These are phyloP conservation scores for Brachystomella parvula DNA, from an alignment of 1,140 invertebrate species.

Conservation along the genomic window DNA sequence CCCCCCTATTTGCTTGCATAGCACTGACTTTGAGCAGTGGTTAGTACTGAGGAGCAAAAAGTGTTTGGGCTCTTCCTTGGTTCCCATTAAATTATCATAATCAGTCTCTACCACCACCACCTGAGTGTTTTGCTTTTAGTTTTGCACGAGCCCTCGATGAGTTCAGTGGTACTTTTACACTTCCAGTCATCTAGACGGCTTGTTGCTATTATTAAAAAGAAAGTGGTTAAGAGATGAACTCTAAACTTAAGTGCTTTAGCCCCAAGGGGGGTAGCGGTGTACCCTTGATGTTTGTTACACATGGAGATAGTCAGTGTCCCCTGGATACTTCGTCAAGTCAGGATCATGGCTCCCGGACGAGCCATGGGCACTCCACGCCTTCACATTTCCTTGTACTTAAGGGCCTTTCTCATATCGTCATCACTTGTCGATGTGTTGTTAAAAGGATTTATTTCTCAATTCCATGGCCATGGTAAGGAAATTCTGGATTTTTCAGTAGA, in stretches of 20 bases:
- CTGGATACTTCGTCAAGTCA: background rate
- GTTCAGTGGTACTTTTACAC: too few species aligned
- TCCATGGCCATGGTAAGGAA: conserved; percentile 30
- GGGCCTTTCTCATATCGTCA: conserved; percentile 19
- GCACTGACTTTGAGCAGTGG: too few species aligned
- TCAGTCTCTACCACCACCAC: too few species aligned
- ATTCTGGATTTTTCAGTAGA: background rate
- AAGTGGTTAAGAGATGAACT: conserved; percentile 10
- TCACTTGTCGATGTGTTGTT: conserved; percentile 26
- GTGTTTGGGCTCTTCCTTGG: too few species aligned
- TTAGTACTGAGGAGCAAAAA: too few species aligned
- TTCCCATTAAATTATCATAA: too few species aligned
- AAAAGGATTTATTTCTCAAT: conserved; percentile 24
- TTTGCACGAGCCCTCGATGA: too few species aligned
- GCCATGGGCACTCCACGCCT: background rate
- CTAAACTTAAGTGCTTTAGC: conserved; percentile 17
- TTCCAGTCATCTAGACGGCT: too few species aligned
- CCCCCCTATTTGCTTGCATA: too few species aligned
- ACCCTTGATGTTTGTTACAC: background rate
- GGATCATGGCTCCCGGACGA: background rate
- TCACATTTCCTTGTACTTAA: conserved; percentile 21
- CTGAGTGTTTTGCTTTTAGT: too few species aligned
- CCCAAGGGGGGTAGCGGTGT: background rate
- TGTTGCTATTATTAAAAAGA: too few species aligned
- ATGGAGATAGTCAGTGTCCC: background rate